A percentile compares a stretch with the other conserved stretches of the same genome.
Evolutionary conservation across 1,140 invertebrate genomes (phyloP).

Genomic region (Lerema accius): DNA sequence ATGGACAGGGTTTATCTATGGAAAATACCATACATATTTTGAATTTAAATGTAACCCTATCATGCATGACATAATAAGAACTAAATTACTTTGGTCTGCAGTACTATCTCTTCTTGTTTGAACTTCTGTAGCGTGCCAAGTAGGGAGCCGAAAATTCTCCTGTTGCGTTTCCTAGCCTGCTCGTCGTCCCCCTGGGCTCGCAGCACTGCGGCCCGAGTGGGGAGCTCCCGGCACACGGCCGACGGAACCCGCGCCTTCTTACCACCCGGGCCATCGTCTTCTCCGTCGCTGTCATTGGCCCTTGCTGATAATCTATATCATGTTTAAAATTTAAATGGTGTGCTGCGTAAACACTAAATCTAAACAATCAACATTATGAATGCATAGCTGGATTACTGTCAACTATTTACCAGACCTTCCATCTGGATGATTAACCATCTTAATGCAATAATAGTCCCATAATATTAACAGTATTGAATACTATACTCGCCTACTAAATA

Average conservation of each 20-base stretch:
- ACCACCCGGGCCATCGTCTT: conserved; percentile 61
- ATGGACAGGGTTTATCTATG: no score
- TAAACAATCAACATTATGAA: no score
- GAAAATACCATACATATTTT: no score
- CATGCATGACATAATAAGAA: no score
- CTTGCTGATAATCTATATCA: conserved; percentile 72
- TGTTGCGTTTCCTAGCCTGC: conserved; percentile 92
- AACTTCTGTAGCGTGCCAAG: conserved; percentile 97
- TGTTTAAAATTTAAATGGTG: no score
- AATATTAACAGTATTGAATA: not conserved
- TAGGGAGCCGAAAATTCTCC: conserved; percentile 97
- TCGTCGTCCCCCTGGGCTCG: conserved; percentile 93
- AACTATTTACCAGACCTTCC: not conserved
- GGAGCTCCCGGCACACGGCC: conserved; percentile 72
- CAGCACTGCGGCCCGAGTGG: conserved; percentile 73
- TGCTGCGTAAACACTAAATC: no score
- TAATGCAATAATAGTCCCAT: no score
- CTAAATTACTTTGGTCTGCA: conserved; percentile 87
- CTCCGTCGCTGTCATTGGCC: conserved; percentile 72
- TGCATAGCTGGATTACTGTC: no score
- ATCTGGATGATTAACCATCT: not conserved
- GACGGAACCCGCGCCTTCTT: conserved; percentile 72
- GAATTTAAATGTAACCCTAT: no score
- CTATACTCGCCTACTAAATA: conserved; percentile 75
- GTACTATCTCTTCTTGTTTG: conserved; percentile 95